phyloP scores from a whole-genome alignment of 2,888 invertebrate genomes.

The Torymus aiolomorphi region DNA sequence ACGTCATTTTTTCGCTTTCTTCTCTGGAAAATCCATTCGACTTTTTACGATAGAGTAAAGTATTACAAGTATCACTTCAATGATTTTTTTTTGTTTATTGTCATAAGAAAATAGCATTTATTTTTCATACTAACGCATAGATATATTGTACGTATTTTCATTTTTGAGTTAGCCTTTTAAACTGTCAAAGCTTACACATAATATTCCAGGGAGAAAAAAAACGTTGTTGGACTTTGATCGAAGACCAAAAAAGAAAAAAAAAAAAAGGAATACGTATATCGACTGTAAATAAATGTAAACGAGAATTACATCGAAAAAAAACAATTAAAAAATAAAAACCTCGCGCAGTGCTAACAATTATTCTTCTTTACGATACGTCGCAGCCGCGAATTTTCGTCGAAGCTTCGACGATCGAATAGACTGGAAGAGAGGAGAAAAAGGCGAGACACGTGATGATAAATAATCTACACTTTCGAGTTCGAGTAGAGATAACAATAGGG shows the following conservation, averaged over 20 bases:
- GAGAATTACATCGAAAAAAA: slow-evolving; percentile 63
- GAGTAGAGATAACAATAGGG: slow-evolving; percentile 10
- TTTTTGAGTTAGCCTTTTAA: slow-evolving; percentile 7
- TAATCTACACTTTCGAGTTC: slow-evolving; percentile 10
- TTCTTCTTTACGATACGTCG: slow-evolving; percentile 42
- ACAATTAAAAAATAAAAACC: too few species aligned
- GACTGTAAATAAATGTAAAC: slow-evolving; percentile 68
- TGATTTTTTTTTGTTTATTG: too few species aligned
- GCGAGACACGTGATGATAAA: not conserved
- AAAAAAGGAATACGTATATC: slow-evolving; percentile 12
- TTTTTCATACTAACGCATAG: slow-evolving; percentile 1
- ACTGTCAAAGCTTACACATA: slow-evolving; percentile 7
- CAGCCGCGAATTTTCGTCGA: slow-evolving; percentile 10
- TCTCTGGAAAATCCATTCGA: too few species aligned
- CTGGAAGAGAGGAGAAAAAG: not conserved
- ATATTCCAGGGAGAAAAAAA: slow-evolving; percentile 6
- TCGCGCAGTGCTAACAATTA: slow-evolving; percentile 61
- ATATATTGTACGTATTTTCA: slow-evolving; percentile 4
- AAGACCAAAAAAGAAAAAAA: slow-evolving; percentile 63
- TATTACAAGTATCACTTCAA: too few species aligned
- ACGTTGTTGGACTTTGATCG: slow-evolving; percentile 62
- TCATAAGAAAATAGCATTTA: not conserved
- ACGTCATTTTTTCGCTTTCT: slow-evolving; percentile 56
- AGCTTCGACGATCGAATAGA: slow-evolving; percentile 14
- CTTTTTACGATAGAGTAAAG: too few species aligned